Conservation (phyloP, 2,888 invertebrate species). For the Heliconius ismenius region DNA sequence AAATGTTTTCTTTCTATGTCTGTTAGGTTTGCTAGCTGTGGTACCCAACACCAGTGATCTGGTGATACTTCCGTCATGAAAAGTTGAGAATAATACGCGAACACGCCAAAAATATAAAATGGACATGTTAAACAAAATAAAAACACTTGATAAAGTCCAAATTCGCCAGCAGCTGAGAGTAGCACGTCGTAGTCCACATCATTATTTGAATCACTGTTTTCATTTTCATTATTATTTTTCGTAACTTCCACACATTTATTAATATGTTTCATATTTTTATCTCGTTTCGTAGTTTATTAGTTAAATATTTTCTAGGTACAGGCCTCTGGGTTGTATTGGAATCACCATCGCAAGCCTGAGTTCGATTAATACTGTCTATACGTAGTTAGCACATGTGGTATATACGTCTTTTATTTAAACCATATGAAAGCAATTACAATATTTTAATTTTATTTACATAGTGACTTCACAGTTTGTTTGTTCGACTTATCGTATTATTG, state of each 20-base stretch:
- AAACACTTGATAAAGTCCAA: slow-evolving; percentile 61
- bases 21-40: slow-evolving; percentile 61
- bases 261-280: slow-evolving; percentile 11
- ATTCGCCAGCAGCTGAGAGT: slow-evolving; percentile 62
- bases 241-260: not conserved
- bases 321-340: slow-evolving; percentile 6
- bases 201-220: slow-evolving; percentile 24
- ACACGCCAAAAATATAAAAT: slow-evolving; percentile 62
- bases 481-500: slow-evolving; percentile 1
- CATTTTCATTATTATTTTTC: slow-evolving; percentile 10
- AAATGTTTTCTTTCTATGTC: slow-evolving; percentile 55
- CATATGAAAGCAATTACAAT: not conserved
- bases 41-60: slow-evolving; percentile 67
- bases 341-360: slow-evolving; percentile 9
- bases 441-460: slow-evolving; percentile 6
- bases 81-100: slow-evolving; percentile 61
- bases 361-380: not conserved
- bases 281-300: not conserved
- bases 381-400: not conserved
- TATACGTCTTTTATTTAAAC: slow-evolving; percentile 10
- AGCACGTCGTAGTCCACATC: slow-evolving; percentile 60
- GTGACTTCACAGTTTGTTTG: slow-evolving; percentile 4
- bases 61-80: slow-evolving; percentile 64
- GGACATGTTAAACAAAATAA: slow-evolving; percentile 59
- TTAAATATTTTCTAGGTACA: not conserved